phyloP scores from a whole-genome alignment of 2,888 invertebrate species.

The Steromphala cineraria region DNA sequence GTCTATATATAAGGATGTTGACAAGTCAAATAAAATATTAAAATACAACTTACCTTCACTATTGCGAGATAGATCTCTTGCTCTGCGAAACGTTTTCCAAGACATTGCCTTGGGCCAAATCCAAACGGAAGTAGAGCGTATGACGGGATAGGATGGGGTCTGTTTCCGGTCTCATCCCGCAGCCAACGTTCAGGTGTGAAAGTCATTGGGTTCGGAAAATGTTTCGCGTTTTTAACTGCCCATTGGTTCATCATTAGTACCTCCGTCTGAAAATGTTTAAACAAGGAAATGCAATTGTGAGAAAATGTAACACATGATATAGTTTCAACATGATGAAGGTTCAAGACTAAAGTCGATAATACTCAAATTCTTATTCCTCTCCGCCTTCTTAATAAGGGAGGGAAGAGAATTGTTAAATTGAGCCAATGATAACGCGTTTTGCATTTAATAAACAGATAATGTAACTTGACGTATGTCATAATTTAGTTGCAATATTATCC shows the following conservation, averaged over 20 bases:
- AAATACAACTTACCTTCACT: constrained; percentile 34
- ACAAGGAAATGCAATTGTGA: no score
- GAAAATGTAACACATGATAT: no score
- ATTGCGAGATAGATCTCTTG: constrained; percentile 74
- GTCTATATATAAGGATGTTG: no score
- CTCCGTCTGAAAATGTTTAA: constrained; percentile 30
- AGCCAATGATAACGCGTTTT: no score
- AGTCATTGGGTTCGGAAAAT: constrained; percentile 39
- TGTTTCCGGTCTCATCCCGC: constrained; percentile 24
- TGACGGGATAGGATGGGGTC: constrained; percentile 26
- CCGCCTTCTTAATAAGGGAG: no score
- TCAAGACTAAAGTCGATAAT: no score
- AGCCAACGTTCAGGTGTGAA: constrained; percentile 61
- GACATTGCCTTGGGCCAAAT: constrained; percentile 60
- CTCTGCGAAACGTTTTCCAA: constrained; percentile 74
- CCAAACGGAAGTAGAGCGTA: constrained; percentile 61
- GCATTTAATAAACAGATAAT: no score
- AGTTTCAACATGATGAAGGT: no score
- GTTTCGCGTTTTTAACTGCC: constrained; percentile 29
- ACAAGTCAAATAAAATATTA: neutral
- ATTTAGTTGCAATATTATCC: no score
- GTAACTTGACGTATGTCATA: no score
- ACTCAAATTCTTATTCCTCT: no score
- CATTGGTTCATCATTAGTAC: constrained; percentile 37
- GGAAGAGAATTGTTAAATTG: no score